Percentiles rank a stretch among this genome's conserved stretches.
phyloP scores from a whole-genome alignment of 2,113 vertebrate genomes.

The Menura novaehollandiae region DNA sequence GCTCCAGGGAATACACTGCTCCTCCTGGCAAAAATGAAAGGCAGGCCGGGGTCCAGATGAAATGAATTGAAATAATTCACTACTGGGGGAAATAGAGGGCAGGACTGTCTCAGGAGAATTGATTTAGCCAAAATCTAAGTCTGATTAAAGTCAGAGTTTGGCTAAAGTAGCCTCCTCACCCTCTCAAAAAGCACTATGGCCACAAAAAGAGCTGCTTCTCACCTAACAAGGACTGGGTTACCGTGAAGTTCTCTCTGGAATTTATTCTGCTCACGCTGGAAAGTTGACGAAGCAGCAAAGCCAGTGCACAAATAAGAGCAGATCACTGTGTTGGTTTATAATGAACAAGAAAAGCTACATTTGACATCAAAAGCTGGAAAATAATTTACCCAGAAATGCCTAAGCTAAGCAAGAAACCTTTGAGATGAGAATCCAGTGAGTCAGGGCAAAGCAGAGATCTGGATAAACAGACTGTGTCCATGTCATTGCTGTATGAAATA shows the following conservation, averaged over 20 bases:
- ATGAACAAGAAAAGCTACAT: neutral
- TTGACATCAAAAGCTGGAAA: neutral
- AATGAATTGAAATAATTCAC: neutral
- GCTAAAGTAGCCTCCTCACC: neutral
- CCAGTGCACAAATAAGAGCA: neutral
- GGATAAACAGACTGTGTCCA: neutral
- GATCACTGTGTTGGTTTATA: neutral
- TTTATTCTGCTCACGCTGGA: neutral
- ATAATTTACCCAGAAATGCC: conserved; percentile 47
- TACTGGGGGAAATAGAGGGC: neutral
- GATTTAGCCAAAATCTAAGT: neutral
- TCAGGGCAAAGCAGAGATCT: neutral
- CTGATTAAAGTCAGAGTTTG: neutral
- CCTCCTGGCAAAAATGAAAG: neutral
- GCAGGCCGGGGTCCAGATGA: neutral
- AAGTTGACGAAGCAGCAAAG: neutral
- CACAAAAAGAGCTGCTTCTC: neutral
- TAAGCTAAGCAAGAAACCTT: conserved; percentile 23
- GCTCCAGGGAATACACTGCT: neutral
- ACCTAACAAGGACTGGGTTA: neutral
- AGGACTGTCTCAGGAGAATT: neutral
- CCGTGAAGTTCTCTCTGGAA: neutral
- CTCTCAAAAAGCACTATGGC: neutral
- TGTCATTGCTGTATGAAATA: neutral
- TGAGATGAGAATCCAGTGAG: neutral